These are phyloP conservation scores for Chrysaora quinquecirrha DNA, from an alignment of 30 jellyfish, hydroid and myxozoan genomes.

Conservation along the genomic window DNA sequence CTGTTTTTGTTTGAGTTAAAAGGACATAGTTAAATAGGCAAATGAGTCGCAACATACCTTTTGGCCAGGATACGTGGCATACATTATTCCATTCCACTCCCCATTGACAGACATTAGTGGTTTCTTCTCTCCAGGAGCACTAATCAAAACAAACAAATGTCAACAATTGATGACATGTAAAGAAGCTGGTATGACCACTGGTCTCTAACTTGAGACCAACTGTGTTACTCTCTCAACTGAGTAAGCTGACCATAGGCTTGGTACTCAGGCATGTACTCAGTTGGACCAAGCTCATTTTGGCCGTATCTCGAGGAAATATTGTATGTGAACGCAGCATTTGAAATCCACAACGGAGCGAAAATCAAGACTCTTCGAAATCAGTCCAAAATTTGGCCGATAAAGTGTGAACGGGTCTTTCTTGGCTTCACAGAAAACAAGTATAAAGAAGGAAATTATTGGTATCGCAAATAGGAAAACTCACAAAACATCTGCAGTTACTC, in stretches of 20 bases:
- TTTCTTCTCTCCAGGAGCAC: constrained; percentile 95
- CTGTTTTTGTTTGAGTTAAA: not conserved
- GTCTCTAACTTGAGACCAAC: no score
- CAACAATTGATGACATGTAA: no score
- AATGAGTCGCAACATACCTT: constrained; percentile 19
- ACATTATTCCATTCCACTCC: constrained; percentile 98
- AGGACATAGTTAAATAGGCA: not conserved
- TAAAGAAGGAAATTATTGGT: not conserved
- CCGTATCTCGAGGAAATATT: not conserved
- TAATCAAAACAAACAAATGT: no score
- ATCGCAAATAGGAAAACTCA: no score
- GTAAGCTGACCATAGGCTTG: no score
- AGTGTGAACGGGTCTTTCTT: not conserved
- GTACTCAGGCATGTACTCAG: not conserved
- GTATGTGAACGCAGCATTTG: not conserved
- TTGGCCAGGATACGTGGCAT: constrained; percentile 66
- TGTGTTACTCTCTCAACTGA: no score
- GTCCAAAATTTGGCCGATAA: not conserved
- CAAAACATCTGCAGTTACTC: constrained; percentile 92
- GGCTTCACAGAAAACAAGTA: not conserved
- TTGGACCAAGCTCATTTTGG: not conserved
- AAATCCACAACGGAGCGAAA: no score
- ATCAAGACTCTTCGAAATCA: no score
- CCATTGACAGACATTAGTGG: constrained; percentile 91
- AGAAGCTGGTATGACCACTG: no score